Percentiles rank a stretch among this genome's conserved stretches.
Evolutionary conservation across 1,140 invertebrate genomes (phyloP).

Genomic region (Streblospio benedicti): DNA sequence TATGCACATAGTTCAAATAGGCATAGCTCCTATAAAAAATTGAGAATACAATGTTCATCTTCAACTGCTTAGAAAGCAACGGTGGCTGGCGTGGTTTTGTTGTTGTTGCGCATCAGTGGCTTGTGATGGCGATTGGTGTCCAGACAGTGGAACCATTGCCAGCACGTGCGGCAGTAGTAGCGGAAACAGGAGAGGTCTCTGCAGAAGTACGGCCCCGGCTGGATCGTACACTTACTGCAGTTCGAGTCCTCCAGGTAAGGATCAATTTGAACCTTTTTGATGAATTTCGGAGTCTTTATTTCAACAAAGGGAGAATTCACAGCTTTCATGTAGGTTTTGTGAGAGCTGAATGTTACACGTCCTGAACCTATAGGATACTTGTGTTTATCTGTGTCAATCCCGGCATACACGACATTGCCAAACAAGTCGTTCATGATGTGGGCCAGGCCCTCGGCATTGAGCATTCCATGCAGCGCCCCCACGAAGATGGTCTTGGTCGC

Average conservation of each 20-base stretch:
- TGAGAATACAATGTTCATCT: too few species aligned
- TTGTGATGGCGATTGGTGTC: constrained; percentile 63
- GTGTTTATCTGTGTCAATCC: constrained; percentile 94
- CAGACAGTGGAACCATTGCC: constrained; percentile 71
- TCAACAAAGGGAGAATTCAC: constrained; percentile 89
- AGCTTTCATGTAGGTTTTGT: constrained; percentile 83
- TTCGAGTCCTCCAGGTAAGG: constrained; percentile 92
- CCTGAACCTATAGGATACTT: constrained; percentile 94
- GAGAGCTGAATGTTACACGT: constrained; percentile 85
- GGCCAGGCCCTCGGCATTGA: constrained; percentile 81
- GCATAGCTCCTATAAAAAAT: too few species aligned
- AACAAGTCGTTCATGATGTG: constrained; percentile 94
- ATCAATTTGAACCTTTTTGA: constrained; percentile 94
- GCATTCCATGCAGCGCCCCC: constrained; percentile 91
- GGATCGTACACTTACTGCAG: constrained; percentile 76
- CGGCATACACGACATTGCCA: constrained; percentile 83
- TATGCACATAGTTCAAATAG: too few species aligned
- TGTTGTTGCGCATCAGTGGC: constrained; percentile 70
- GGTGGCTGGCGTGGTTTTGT: too few species aligned
- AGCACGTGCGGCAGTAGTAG: constrained; percentile 89
- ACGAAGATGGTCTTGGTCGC: constrained; percentile 70
- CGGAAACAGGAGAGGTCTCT: constrained; percentile 75
- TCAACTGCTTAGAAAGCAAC: too few species aligned
- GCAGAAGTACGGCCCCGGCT: constrained; percentile 93
- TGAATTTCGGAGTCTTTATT: constrained; percentile 84